Evolutionary conservation across 1,140 invertebrate genomes (phyloP), one percentile per base, ranked within the genome.

Genomic region (Polypedilum pembai): DNA sequence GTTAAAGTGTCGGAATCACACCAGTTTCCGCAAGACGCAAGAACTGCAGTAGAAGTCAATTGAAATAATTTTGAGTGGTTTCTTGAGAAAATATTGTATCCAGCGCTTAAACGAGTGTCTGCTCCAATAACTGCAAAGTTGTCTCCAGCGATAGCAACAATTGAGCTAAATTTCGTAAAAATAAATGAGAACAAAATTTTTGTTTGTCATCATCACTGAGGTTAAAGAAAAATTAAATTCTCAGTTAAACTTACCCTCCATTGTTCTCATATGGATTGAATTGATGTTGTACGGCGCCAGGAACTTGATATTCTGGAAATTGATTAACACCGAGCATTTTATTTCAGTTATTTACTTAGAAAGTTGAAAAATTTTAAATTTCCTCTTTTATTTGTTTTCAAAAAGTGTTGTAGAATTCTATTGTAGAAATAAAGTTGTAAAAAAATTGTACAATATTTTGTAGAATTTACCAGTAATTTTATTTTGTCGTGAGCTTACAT

Each of bases 1-100:
- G 93, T 95, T 5, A 99, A 85, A 20, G 96, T 95, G 1, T 99
- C 84, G n/a, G 93, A 92, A 85, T 99, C 98, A 78, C 96, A 97
- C 94, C 98, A 98, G 83, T 98, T 99, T 41, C 98, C 98, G 74
- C 92, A 89, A 77, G 90, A 88, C 3, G 93, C 96, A 56, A 99
- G 83, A 73, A 99, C 90, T 40, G 96, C 97, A 56, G 85, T 88
- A 0, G 89, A 82, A 0, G 94, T 94, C 40, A 96, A 81, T 76
- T 86, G 82, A 76, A 94, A 94, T 5, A 95, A 81, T 82, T 96
- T 96, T 45, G 92, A 88, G 80, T 95, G 94, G 33, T 94, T 87
- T 24, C 97, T 87, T 0, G 92, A 92, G 76, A 94, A 90, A 80
- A 99, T 97, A 4, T 88, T 90, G 82, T 92, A 97, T 0, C 96